phyloP scores from a whole-genome alignment of 2,113 vertebrate species.

The Tangachromis dhanisi region DNA sequence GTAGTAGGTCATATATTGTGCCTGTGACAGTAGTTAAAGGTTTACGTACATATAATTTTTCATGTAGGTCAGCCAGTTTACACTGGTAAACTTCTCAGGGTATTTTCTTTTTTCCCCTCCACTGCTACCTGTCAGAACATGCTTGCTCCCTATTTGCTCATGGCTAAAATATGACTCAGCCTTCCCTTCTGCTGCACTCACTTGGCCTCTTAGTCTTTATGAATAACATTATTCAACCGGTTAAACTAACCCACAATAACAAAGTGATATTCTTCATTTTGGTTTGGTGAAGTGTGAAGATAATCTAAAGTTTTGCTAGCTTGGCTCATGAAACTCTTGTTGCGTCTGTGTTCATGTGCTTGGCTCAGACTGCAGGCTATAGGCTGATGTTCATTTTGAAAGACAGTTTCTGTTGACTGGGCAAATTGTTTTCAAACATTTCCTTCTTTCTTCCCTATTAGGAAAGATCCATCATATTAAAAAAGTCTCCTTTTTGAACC shows the following conservation, averaged over 20 bases:
- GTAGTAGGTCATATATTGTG: neutral
- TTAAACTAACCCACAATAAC: neutral
- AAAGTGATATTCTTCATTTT: neutral
- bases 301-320: neutral
- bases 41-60: conserved; percentile 6
- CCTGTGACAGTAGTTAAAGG: neutral
- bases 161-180: conserved; percentile 27
- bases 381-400: neutral
- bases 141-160: conserved; percentile 36
- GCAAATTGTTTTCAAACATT: conserved; percentile 5
- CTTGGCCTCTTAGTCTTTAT: neutral
- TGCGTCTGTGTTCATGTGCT: neutral
- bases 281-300: neutral
- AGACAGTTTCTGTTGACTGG: neutral
- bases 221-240: neutral
- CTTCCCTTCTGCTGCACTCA: neutral
- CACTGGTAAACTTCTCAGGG: neutral
- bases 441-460: conserved; percentile 40
- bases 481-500: conserved; percentile 58
- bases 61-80: neutral
- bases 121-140: conserved; percentile 38
- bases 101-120: neutral
- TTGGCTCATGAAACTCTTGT: neutral
- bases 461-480: conserved; percentile 49
- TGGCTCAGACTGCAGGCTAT: neutral